Percentiles rank a stretch among this genome's conserved stretches.
Conservation (phyloP, 2,113 vertebrate species). For the Protobothrops mucrosquamatus region DNA sequence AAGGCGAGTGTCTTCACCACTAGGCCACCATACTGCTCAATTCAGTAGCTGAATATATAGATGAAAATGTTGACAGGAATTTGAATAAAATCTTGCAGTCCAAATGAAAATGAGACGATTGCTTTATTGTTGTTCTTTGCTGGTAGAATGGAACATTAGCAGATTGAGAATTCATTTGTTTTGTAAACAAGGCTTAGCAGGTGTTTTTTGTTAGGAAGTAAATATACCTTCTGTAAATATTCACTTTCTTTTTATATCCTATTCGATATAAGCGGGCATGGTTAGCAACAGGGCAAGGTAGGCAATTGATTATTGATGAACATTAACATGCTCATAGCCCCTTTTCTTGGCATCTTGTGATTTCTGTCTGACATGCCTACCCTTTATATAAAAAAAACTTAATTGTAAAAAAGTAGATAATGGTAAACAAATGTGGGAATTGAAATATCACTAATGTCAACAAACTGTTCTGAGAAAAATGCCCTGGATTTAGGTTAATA, state of each 20-base stretch:
- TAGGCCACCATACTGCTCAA: neutral
- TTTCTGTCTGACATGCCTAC: neutral
- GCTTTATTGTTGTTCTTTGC: neutral
- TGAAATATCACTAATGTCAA: neutral
- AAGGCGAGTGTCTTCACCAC: neutral
- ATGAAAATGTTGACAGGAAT: neutral
- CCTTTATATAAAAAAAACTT: neutral
- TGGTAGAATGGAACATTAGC: neutral
- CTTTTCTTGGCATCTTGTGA: neutral
- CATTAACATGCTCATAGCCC: neutral
- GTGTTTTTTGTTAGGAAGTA: neutral
- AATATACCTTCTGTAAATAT: neutral
- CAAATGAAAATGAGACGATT: neutral
- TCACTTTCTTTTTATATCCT: neutral
- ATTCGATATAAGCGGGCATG: neutral
- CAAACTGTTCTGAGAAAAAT: neutral
- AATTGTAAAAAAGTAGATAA: neutral
- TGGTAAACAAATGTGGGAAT: neutral
- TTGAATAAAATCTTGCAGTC: neutral
- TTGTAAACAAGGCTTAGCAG: neutral
- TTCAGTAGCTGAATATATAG: neutral
- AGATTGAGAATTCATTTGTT: neutral
- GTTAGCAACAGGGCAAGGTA: neutral
- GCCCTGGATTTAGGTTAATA: neutral
- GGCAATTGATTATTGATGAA: neutral